phyloP scores from a whole-genome alignment of 1,140 invertebrate species.

The Trigoniulus corallinus region DNA sequence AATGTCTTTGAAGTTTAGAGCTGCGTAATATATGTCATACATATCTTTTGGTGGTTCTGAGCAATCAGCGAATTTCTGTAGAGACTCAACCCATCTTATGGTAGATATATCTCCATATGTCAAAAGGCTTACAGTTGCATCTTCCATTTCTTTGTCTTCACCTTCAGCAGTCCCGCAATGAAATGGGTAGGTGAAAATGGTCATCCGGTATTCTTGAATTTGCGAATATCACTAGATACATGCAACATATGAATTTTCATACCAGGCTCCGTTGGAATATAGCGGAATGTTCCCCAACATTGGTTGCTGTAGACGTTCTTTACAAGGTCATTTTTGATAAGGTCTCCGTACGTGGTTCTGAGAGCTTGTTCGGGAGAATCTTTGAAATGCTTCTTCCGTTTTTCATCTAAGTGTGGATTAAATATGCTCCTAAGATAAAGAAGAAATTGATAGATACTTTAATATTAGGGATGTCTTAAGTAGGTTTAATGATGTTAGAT shows the following conservation, averaged over 20 bases:
- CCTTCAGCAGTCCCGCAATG: background rate
- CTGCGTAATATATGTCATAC: slow-evolving; percentile 79
- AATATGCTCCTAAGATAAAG: background rate
- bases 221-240: background rate
- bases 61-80: slow-evolving; percentile 35
- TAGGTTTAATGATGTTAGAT: slow-evolving; percentile 20
- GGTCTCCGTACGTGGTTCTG: slow-evolving; percentile 32
- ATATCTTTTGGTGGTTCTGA: slow-evolving; percentile 35
- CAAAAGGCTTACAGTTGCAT: slow-evolving; percentile 84
- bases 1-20: slow-evolving; percentile 92
- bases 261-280: slow-evolving; percentile 36
- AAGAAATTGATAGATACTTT: too few relatives aligned
- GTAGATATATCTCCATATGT: slow-evolving; percentile 80
- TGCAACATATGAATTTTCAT: too few relatives aligned
- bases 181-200: background rate
- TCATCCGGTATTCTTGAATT: background rate
- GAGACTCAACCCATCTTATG: slow-evolving; percentile 82
- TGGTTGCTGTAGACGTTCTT: slow-evolving; percentile 63
- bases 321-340: slow-evolving; percentile 49
- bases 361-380: background rate
- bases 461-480: too few relatives aligned
- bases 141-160: slow-evolving; percentile 35
- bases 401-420: slow-evolving; percentile 10
- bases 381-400: background rate
- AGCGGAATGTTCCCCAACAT: slow-evolving; percentile 68